Conservation (phyloP, 2,888 invertebrate species). For the Epinotia nisella region DNA sequence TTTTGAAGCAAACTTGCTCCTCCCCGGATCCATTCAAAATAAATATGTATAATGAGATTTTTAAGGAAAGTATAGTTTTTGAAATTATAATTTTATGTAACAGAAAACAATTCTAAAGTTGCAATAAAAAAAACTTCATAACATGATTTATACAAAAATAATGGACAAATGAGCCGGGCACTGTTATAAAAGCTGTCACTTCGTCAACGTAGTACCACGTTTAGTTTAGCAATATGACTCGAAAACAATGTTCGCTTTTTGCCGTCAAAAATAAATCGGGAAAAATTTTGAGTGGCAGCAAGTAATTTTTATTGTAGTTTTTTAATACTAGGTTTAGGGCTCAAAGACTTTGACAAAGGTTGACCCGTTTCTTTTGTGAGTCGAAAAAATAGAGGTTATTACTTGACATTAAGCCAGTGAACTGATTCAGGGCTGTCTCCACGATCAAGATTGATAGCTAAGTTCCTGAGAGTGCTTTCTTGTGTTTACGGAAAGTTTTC, state of each 20-base stretch:
- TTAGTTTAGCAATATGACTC: background rate
- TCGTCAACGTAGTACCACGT: background rate
- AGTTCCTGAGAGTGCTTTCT: conserved; percentile 50
- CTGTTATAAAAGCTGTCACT: background rate
- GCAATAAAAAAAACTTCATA: no score
- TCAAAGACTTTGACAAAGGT: conserved; percentile 52
- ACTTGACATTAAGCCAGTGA: conserved; percentile 44
- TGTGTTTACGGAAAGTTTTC: conserved; percentile 44
- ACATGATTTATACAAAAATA: background rate
- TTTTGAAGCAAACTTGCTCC: background rate
- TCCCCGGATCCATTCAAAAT: background rate
- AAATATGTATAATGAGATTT: background rate
- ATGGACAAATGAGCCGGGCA: background rate
- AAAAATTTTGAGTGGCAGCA: background rate
- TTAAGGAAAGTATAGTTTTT: no score
- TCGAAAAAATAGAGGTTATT: conserved; percentile 42
- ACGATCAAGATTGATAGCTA: conserved; percentile 60
- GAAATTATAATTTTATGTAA: no score
- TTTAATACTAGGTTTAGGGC: conserved; percentile 24
- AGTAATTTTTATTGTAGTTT: conserved; percentile 11
- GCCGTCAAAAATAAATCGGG: conserved; percentile 1
- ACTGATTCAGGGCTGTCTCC: conserved; percentile 48
- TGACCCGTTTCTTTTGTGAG: conserved; percentile 46
- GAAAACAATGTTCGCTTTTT: conserved; percentile 15
- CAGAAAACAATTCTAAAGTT: no score